Evolutionary conservation across 1,140 invertebrate genomes (phyloP).

Genomic region (Palaemon carinicauda): DNA sequence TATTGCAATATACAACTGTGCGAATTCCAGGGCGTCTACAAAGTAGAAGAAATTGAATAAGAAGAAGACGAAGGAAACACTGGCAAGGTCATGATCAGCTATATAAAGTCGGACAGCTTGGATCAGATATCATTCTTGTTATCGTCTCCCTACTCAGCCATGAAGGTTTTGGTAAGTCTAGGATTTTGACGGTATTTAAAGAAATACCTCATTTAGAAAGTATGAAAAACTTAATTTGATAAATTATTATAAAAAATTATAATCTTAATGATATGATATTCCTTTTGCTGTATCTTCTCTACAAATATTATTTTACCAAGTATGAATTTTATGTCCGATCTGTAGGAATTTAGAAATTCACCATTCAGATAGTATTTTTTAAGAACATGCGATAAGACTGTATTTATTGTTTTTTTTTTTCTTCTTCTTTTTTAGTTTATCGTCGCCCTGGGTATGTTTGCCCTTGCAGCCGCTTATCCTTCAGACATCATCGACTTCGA

Average conservation of each 20-base stretch:
- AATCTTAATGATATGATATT: not conserved
- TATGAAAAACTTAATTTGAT: not conserved
- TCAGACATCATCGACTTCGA: slow-evolving; percentile 46
- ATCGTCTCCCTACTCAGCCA: not conserved
- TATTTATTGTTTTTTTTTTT: too few relatives aligned
- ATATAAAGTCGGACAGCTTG: not conserved
- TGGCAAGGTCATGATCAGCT: not conserved
- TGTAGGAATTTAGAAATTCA: not conserved
- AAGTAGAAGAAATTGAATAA: too few relatives aligned
- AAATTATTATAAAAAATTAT: too few relatives aligned
- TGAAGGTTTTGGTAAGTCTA: not conserved
- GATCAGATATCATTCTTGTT: not conserved
- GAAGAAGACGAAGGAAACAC: not conserved
- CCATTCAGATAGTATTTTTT: not conserved
- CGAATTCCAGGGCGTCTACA: too few relatives aligned
- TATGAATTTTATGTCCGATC: not conserved
- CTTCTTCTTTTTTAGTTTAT: not conserved
- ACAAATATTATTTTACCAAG: not conserved
- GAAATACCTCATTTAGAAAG: not conserved
- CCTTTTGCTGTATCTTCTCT: not conserved
- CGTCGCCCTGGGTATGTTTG: slow-evolving; percentile 22
- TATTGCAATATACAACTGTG: too few relatives aligned
- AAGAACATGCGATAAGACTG: too few relatives aligned
- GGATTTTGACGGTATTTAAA: not conserved
- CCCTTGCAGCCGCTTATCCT: slow-evolving; percentile 22